Conservation (phyloP, 1,140 invertebrate genomes). For the Zelostemma sp. region DNA sequence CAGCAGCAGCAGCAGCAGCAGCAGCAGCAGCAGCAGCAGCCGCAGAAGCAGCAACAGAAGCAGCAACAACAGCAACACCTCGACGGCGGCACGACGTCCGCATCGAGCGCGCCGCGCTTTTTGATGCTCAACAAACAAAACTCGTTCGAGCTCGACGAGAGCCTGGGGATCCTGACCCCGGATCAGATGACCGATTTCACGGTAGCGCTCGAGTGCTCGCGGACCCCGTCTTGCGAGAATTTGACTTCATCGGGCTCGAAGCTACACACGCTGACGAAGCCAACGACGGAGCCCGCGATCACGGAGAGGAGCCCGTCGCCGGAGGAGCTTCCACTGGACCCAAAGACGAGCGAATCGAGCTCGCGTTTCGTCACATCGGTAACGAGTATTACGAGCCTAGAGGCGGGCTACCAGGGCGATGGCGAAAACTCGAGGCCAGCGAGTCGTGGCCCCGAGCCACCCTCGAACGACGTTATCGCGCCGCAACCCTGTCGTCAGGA, state of each 20-base stretch:
- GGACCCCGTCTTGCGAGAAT: constrained; percentile 72
- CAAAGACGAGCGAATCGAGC: constrained; percentile 58
- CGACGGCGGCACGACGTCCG: constrained; percentile 58
- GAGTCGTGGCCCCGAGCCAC: constrained; percentile 80
- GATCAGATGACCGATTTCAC: constrained; percentile 87
- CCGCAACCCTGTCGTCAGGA: constrained; percentile 73
- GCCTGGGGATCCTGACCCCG: constrained; percentile 85
- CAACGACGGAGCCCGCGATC: constrained; percentile 19
- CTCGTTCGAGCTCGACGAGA: constrained; percentile 83
- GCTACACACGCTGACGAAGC: constrained; percentile 11
- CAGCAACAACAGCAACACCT: constrained; percentile 26
- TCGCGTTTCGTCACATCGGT: constrained; percentile 81
- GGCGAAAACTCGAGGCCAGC: constrained; percentile 85
- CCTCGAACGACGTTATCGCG: constrained; percentile 64
- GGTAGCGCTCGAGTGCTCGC: constrained; percentile 71
- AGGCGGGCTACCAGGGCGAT: constrained; percentile 88
- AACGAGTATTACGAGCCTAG: constrained; percentile 83
- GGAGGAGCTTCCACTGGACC: constrained; percentile 84
- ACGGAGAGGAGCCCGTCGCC: constrained; percentile 83
- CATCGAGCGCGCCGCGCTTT: constrained; percentile 54
- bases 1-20: constrained; percentile 12
- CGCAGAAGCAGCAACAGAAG: too few species aligned
- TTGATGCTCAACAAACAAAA: constrained; percentile 78
- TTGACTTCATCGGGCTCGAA: constrained; percentile 46
- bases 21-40: constrained; percentile 29